A percentile compares a stretch with the other conserved stretches of the same genome.
Evolutionary conservation across 2,113 vertebrate species (phyloP).

Genomic region (Psettodes erumei): DNA sequence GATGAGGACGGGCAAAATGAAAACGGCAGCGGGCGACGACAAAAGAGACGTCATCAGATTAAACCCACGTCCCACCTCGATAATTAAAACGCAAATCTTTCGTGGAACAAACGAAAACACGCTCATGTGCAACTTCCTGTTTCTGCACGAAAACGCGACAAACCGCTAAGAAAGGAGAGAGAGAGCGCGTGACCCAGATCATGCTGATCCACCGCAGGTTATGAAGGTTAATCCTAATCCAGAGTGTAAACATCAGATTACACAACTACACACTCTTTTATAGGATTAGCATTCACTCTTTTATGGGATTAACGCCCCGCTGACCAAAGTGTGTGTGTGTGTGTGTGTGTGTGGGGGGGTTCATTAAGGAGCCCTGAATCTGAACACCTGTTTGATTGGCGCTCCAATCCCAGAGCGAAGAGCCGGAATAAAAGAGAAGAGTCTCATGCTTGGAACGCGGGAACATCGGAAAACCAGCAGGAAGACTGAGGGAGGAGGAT

Average conservation of each 20-base stretch:
- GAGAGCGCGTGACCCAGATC: conserved; percentile 17
- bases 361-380: too few relatives aligned
- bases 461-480: too few relatives aligned
- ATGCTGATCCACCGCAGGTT: conserved; percentile 12
- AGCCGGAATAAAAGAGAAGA: too few relatives aligned
- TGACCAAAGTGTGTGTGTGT: too few relatives aligned
- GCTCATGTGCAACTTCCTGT: too few relatives aligned
- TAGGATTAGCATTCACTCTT: conserved; percentile 33
- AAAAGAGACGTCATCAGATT: neutral
- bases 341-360: too few relatives aligned
- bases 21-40: neutral
- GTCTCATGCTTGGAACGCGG: too few relatives aligned
- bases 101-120: too few relatives aligned
- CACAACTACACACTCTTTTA: conserved; percentile 31
- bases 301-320: conserved; percentile 22
- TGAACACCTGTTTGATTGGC: neutral
- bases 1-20: neutral
- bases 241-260: conserved; percentile 54
- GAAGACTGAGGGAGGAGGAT: neutral
- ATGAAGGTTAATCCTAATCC: conserved; percentile 62
- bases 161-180: neutral
- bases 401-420: too few relatives aligned
- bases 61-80: too few relatives aligned
- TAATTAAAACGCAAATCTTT: too few relatives aligned
- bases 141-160: neutral